Evolutionary conservation across 2,888 invertebrate genomes (phyloP), one percentile per base, ranked within the genome.

Genomic region (Sepioteuthis lessoniana): DNA sequence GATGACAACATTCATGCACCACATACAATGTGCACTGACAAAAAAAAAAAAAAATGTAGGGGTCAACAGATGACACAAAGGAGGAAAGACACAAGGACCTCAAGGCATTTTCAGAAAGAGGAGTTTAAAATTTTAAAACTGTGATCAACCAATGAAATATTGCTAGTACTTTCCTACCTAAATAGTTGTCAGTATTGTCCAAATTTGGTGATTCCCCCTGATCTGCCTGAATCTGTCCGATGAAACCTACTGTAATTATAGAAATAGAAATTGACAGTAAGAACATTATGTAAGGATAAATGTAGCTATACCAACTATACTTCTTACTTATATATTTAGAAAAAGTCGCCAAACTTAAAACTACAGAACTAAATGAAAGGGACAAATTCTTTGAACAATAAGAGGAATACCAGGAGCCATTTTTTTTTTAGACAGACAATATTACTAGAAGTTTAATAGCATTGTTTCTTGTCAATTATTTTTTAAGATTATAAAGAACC

Each of bases 171-270:
- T 47, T 92, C 92, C 92, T 92, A 92, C 92, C 92, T 92, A 92
- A 92, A 47, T 47, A 46, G 92, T 47, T 92, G 92, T 47, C 31
- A 38, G 92, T 42, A 92, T 92, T 47, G 46, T 92, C 92, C 46
- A 42, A 92, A 92, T 92, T 42, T 92, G 92, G 46, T 47, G 92
- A n/a, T 19, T 92, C 42, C 31, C 92, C 92, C 92, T 92, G 92
- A 92, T 92, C 92, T 92, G 47, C n/a, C n/a, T 92, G 92, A 92
- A 47, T 92, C 46, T 92, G 47, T 92, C 92, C 47, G 38, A 46
- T 92, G 92, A 92, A 92, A 92, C 92, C 92, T 92, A 92, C 92
- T 92, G 92, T 92, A 92, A 92, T 92, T 92, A 92, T 4, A 92
- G n/a, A 92, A 42, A 42, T n/a, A 42, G 38, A 42, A 92, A 92